Evolutionary conservation across 2,888 invertebrate genomes (phyloP).

Genomic region (Camponotus fellah): DNA sequence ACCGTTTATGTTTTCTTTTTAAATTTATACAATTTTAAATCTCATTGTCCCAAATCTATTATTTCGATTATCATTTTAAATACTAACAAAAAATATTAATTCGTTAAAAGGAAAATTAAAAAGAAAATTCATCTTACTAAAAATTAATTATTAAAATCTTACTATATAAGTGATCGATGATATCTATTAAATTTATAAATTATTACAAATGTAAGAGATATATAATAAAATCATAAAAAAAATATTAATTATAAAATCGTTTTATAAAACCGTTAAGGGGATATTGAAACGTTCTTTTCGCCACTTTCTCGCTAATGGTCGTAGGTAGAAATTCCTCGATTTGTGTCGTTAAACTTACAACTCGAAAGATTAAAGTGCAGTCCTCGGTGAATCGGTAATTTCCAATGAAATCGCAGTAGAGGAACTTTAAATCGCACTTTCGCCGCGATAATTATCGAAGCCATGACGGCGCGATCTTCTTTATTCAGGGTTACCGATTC

Average conservation of each 20-base stretch:
- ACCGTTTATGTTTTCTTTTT: background rate
- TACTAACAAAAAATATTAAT: background rate
- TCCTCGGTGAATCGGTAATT: slow-evolving; percentile 16
- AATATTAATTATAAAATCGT: background rate
- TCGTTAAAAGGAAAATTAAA: slow-evolving; percentile 13
- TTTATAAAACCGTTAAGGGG: background rate
- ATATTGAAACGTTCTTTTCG: background rate
- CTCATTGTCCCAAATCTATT: background rate
- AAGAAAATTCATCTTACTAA: background rate
- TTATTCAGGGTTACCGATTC: slow-evolving; percentile 40
- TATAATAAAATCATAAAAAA: background rate
- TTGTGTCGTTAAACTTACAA: slow-evolving; percentile 8
- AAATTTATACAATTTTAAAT: background rate
- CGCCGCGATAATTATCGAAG: slow-evolving; percentile 49
- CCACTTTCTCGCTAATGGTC: slow-evolving; percentile 4
- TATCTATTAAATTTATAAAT: background rate
- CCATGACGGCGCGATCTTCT: slow-evolving; percentile 30
- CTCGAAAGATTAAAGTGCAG: slow-evolving; percentile 18
- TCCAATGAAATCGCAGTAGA: slow-evolving; percentile 20
- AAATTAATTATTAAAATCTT: background rate
- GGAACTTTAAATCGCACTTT: slow-evolving; percentile 43
- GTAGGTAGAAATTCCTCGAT: background rate
- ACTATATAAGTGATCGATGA: background rate
- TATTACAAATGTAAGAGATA: background rate
- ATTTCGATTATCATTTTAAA: background rate